Conservation (phyloP, 2,888 invertebrate species). For the Gari tellinella region DNA sequence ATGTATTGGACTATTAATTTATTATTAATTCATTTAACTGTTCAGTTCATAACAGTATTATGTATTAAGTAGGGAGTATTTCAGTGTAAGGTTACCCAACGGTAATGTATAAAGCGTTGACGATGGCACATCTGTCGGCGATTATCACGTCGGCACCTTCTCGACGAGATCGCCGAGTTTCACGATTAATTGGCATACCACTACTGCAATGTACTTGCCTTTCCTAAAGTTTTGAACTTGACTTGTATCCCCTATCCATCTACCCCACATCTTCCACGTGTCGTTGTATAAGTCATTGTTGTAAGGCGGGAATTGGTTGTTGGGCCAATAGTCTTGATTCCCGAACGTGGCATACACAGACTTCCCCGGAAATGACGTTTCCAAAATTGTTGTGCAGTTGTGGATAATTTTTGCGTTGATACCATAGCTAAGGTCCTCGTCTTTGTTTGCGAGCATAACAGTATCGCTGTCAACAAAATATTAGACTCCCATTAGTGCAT, state of each 20-base stretch:
- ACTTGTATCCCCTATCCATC: slow-evolving; percentile 91
- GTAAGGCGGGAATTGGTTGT: slow-evolving; percentile 86
- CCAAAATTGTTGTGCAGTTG: slow-evolving; percentile 89
- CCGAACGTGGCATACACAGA: slow-evolving; percentile 96
- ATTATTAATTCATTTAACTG: too few species aligned
- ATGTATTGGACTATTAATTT: too few species aligned
- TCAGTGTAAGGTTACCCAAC: too few species aligned
- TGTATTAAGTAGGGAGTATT: too few species aligned
- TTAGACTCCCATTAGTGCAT: too few species aligned
- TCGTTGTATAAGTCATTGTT: slow-evolving; percentile 86
- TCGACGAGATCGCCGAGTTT: too few species aligned
- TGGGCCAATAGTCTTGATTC: slow-evolving; percentile 90
- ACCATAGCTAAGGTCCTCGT: slow-evolving; percentile 88
- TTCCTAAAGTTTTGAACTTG: slow-evolving; percentile 92
- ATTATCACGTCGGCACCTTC: too few species aligned
- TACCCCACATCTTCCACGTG: slow-evolving; percentile 88
- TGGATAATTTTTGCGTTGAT: slow-evolving; percentile 91
- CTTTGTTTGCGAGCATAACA: slow-evolving; percentile 90
- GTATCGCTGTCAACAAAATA: slow-evolving; percentile 89
- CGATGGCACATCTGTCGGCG: too few species aligned
- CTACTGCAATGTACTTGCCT: too few species aligned
- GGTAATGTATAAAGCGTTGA: too few species aligned
- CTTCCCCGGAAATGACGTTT: slow-evolving; percentile 85
- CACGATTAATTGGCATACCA: too few species aligned
- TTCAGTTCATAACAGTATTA: too few species aligned